Percentiles rank a stretch among this genome's conserved stretches.
Evolutionary conservation across 2,113 vertebrate species (phyloP).

Genomic region (Notarius quadriscutis): DNA sequence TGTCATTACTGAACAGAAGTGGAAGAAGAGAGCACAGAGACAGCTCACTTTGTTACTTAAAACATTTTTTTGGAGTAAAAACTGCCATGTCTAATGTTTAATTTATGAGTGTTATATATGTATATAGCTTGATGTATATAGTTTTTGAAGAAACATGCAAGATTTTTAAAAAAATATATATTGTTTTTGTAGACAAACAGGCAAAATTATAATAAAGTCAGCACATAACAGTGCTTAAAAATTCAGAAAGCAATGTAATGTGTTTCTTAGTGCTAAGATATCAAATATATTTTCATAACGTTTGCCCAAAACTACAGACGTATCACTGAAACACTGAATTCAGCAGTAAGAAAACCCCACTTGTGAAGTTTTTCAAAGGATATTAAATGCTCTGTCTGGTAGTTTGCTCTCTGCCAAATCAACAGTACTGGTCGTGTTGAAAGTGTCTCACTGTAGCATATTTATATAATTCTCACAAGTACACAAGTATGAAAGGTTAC

Average conservation of each 20-base stretch:
- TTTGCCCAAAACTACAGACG: background rate
- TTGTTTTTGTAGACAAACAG: background rate
- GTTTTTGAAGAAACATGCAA: background rate
- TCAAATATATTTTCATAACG: background rate
- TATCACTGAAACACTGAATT: background rate
- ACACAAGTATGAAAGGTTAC: too few species aligned
- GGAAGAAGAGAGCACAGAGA: background rate
- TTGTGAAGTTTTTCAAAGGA: background rate
- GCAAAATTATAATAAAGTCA: constrained; percentile 23
- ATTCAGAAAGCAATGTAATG: background rate
- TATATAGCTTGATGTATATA: background rate
- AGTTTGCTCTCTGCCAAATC: background rate
- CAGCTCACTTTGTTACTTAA: background rate
- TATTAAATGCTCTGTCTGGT: background rate
- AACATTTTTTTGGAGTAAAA: background rate
- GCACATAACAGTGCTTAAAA: background rate
- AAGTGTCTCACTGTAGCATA: too few species aligned
- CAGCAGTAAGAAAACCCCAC: background rate
- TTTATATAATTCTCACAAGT: too few species aligned
- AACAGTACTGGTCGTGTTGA: too few species aligned
- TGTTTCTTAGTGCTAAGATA: background rate
- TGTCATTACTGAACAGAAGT: constrained; percentile 9
- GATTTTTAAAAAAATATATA: background rate
- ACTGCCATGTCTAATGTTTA: background rate
- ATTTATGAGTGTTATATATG: background rate